phyloP scores from a whole-genome alignment of 2,113 vertebrate genomes.

The Papio anubis region DNA sequence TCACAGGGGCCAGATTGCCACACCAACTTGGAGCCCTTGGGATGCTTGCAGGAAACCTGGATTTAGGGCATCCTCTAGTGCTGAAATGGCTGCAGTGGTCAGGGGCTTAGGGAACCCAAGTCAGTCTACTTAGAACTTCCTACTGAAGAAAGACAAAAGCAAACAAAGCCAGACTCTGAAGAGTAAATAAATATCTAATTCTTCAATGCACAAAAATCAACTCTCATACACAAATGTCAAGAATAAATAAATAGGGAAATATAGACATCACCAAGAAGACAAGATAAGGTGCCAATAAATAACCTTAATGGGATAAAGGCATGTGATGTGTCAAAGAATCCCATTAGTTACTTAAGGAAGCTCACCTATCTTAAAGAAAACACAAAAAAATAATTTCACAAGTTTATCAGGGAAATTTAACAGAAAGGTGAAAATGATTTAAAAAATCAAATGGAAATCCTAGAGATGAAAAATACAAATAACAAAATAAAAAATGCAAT shows the following conservation, averaged over 20 bases:
- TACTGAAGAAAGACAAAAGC: not conserved
- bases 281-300: not conserved
- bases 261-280: not conserved
- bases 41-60: not conserved
- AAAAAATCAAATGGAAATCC: too few species aligned
- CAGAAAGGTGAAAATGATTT: too few species aligned
- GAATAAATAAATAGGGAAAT: not conserved
- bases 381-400: not conserved
- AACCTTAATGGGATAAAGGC: not conserved
- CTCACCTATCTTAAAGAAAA: not conserved
- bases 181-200: not conserved
- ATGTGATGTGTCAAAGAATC: not conserved
- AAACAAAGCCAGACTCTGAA: not conserved
- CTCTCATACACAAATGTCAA: not conserved
- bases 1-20: not conserved
- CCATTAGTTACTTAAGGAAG: not conserved
- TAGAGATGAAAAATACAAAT: too few species aligned
- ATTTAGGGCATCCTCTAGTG: not conserved
- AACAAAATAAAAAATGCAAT: not conserved
- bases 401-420: too few species aligned
- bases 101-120: not conserved
- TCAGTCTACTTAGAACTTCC: not conserved
- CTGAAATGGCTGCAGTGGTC: not conserved
- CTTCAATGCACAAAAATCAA: not conserved
- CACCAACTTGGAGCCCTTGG: not conserved